phyloP scores from a whole-genome alignment of 2,797 vertebrate species.

The Macropodus opercularis region DNA sequence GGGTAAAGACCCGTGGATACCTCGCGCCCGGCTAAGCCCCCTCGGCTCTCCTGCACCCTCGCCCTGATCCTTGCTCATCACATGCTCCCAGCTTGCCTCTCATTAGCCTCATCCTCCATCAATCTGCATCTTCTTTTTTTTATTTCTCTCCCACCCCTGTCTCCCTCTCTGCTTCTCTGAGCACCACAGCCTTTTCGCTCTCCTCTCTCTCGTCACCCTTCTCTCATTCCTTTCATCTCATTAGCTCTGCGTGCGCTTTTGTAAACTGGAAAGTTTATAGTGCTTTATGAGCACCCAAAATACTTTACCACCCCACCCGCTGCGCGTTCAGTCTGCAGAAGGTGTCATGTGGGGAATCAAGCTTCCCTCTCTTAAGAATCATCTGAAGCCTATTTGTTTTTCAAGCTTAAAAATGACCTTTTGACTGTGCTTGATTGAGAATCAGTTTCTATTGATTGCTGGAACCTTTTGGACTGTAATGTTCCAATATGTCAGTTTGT shows the following conservation, averaged over 20 bases:
- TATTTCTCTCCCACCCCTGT: background rate
- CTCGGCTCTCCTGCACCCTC: slow-evolving; percentile 25
- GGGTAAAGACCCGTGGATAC: slow-evolving; percentile 58
- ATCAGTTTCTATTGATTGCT: slow-evolving; percentile 3
- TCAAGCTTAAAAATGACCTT: background rate
- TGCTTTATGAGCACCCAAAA: slow-evolving; percentile 35
- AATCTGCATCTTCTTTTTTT: slow-evolving; percentile 6
- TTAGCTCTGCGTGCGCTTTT: slow-evolving; percentile 31
- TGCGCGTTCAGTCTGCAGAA: slow-evolving; percentile 21
- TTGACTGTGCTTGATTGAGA: slow-evolving; percentile 8
- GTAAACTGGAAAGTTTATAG: slow-evolving; percentile 42
- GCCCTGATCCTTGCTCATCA: slow-evolving; percentile 26
- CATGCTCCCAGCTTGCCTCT: slow-evolving; percentile 21
- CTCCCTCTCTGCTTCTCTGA: background rate
- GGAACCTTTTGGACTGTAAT: slow-evolving; percentile 5
- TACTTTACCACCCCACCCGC: slow-evolving; percentile 31
- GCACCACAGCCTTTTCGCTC: background rate
- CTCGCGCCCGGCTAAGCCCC: slow-evolving; percentile 43
- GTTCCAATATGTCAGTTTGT: slow-evolving; percentile 10
- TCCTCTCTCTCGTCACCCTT: background rate
- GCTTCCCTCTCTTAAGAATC: slow-evolving; percentile 1
- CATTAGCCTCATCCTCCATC: slow-evolving; percentile 31
- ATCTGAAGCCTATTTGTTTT: background rate
- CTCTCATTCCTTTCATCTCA: slow-evolving; percentile 23
- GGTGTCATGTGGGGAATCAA: slow-evolving; percentile 18